Evolutionary conservation across 2,113 vertebrate genomes (phyloP).

Genomic region (Lepus europaeus): DNA sequence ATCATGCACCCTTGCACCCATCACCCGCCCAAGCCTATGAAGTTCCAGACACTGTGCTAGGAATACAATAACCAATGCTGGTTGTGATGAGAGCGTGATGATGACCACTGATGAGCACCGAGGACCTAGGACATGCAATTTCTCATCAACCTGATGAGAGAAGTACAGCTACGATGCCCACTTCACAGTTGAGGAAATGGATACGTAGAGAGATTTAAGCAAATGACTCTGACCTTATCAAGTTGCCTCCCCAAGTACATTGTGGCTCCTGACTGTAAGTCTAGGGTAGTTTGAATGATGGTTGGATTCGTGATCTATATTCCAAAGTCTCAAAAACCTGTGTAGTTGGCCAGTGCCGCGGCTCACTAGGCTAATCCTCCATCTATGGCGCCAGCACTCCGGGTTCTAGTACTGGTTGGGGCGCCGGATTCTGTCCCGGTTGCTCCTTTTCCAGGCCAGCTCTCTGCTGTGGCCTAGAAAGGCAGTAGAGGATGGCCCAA

Average conservation of each 20-base stretch:
- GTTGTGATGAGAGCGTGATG: rapidly evolving
- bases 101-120: rapidly evolving
- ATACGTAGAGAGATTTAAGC: not conserved
- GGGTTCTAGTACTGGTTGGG: no score
- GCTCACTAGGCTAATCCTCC: no score
- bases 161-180: not conserved
- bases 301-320: not conserved
- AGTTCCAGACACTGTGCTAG: not conserved
- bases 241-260: not conserved
- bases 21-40: not conserved
- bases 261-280: not conserved
- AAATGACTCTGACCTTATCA: not conserved
- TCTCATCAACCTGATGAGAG: not conserved
- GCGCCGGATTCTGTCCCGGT: no score
- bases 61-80: not conserved
- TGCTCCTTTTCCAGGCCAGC: no score
- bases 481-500: no score
- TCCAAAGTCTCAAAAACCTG: not conserved
- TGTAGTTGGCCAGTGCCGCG: no score
- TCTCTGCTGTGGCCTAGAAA: no score
- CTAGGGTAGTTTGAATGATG: not conserved
- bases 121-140: not conserved
- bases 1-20: not conserved
- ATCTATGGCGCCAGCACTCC: no score
- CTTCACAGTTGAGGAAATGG: not conserved